Conservation (phyloP, 2,888 invertebrate genomes). For the Falcaria lacertinaria region DNA sequence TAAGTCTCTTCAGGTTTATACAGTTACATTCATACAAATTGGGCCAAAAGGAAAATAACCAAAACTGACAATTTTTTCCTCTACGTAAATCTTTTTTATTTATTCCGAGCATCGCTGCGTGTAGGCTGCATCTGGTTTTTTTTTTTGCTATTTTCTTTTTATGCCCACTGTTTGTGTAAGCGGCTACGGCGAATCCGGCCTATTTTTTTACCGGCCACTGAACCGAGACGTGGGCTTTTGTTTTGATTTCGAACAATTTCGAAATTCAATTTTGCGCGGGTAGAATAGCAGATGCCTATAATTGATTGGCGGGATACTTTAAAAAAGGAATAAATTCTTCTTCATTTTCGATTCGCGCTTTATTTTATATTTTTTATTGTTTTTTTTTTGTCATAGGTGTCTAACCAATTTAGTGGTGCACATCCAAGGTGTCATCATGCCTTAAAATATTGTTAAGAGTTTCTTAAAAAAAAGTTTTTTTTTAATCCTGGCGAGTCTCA, state of each 20-base stretch:
- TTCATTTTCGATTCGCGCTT: no score
- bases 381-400: no score
- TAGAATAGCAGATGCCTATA: constrained; percentile 23
- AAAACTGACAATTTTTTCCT: constrained; percentile 12
- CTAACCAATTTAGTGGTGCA: no score
- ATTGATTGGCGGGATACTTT: constrained; percentile 14
- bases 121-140: constrained; percentile 25
- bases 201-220: constrained; percentile 51
- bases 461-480: no score
- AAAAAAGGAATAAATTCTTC: no score
- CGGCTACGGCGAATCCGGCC: constrained; percentile 39
- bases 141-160: constrained; percentile 28
- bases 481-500: no score
- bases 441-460: no score
- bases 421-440: no score
- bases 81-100: constrained; percentile 15
- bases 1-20: no score
- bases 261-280: constrained; percentile 31
- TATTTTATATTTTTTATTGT: no score
- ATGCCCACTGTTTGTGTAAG: constrained; percentile 38
- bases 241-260: constrained; percentile 29
- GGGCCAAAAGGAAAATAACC: constrained; percentile 2
- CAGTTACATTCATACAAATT: no score
- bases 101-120: constrained; percentile 20
- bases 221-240: constrained; percentile 30